Evolutionary conservation across 2,797 vertebrate species (phyloP).

Genomic region (Typhlichthys subterraneus): DNA sequence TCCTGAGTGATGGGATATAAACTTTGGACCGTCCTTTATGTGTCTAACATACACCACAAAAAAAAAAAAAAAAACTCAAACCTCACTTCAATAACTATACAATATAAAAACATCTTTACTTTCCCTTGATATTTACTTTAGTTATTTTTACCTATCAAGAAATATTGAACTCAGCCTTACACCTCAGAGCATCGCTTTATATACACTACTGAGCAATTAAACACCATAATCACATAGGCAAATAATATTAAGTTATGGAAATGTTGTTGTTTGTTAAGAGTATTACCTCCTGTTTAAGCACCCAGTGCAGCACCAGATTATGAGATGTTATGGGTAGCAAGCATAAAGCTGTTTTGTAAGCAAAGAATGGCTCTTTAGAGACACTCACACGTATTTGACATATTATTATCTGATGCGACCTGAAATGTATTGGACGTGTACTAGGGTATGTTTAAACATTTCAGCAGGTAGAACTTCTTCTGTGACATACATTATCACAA

Average conservation of each 20-base stretch:
- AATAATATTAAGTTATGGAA: conserved; percentile 44
- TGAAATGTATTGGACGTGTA: conserved; percentile 38
- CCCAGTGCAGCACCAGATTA: conserved; percentile 35
- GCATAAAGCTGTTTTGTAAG: conserved; percentile 43
- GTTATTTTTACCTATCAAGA: conserved; percentile 56
- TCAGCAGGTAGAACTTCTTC: conserved; percentile 44
- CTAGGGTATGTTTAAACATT: conserved; percentile 64
- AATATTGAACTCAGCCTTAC: conserved; percentile 62
- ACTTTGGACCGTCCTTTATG: conserved; percentile 58
- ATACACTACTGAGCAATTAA: conserved; percentile 14
- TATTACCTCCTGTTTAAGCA: background rate
- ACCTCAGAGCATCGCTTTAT: conserved; percentile 49
- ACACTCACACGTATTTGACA: conserved; percentile 45
- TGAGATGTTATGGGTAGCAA: conserved; percentile 38
- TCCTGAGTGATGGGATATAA: conserved; percentile 70
- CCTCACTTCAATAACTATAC: conserved; percentile 63
- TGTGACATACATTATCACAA: conserved; percentile 46
- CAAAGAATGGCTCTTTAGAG: conserved; percentile 45
- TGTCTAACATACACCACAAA: conserved; percentile 29
- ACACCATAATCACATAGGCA: conserved; percentile 46
- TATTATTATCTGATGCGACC: conserved; percentile 51
- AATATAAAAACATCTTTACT: conserved; percentile 40
- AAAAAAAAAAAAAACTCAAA: conserved; percentile 64
- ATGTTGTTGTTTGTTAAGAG: conserved; percentile 34
- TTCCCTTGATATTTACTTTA: conserved; percentile 2